Evolutionary conservation across 2,797 vertebrate species (phyloP).

Genomic region (Leptodactylus fallax): DNA sequence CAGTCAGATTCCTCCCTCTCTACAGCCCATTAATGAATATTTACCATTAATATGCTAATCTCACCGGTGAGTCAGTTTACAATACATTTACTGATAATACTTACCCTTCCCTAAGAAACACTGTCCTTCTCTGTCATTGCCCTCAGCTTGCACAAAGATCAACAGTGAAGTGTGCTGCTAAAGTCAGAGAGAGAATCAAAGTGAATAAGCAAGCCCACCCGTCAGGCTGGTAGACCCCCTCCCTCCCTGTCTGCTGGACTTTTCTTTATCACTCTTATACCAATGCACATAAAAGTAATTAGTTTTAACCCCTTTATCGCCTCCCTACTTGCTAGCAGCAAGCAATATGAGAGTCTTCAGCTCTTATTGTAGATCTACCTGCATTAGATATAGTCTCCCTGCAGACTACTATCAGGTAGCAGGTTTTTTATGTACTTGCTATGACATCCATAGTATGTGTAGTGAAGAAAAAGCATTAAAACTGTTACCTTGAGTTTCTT

Average conservation of each 20-base stretch:
- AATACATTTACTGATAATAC: background rate
- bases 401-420: background rate
- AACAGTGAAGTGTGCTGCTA: background rate
- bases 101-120: background rate
- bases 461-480: background rate
- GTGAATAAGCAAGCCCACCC: conserved; percentile 2
- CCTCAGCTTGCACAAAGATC: conserved; percentile 1
- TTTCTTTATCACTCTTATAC: background rate
- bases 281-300: background rate
- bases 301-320: background rate
- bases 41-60: conserved; percentile 11
- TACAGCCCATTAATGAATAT: conserved; percentile 21
- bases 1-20: background rate
- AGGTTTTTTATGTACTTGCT: background rate
- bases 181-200: conserved; percentile 4
- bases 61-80: background rate
- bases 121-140: background rate
- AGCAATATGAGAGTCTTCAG: background rate
- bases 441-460: background rate
- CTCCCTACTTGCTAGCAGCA: background rate
- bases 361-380: background rate
- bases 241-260: background rate
- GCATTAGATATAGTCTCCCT: background rate
- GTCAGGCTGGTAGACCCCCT: conserved; percentile 2
- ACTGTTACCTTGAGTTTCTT: background rate